Evolutionary conservation across 2,888 invertebrate species (phyloP), one percentile per base, ranked within the genome.

Genomic region (Phragmatobia fuliginosa): DNA sequence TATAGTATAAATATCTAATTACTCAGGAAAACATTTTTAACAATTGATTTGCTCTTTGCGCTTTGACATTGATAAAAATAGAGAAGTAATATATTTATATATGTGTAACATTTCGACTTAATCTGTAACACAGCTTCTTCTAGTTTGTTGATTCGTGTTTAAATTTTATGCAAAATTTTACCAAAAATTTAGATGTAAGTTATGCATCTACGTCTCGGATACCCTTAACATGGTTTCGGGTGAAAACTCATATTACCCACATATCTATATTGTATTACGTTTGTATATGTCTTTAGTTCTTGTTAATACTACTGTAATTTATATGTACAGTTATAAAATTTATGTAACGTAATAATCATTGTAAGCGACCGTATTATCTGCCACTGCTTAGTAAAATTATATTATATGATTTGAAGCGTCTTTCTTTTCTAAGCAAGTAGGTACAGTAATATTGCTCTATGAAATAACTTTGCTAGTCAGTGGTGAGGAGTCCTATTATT

Each of bases 301-400:
- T 71, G 56, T 67, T 60, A 58, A 62, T 70, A 41, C 61, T 28
- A 65, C 66, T 68, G 38, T 71, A 41, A 70, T 59, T 70, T 72
- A 58, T 75, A 63, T 79, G 75, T 81, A 78, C 73, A 79, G 74
- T 72, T 78, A 78, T 66, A 45, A 72, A 80, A 77, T 77, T 70
- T 65, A 77, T 80, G 41, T 41, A 38, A 38, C 58, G 8, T 7
- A 59, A 10, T 45, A 25, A 28, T 28, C 21, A 31, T 31, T 62
- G 3, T 45, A n/a, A 31, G 49, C 28, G 52, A 33, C 36, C 33
- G 28, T 52, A 36, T 62, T 31, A 52, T n/a, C n/a, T n/a, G n/a
- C 49, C 36, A 49, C 33, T 36, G 36, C 45, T 28, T 36, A 25
- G 18, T 66, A 66, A 38, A 41, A 38, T 49, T 49, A 49, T 49